Base-by-base conservation (phyloP, 2,888 invertebrate genomes). In the Aricia artaxerxes region DNA sequence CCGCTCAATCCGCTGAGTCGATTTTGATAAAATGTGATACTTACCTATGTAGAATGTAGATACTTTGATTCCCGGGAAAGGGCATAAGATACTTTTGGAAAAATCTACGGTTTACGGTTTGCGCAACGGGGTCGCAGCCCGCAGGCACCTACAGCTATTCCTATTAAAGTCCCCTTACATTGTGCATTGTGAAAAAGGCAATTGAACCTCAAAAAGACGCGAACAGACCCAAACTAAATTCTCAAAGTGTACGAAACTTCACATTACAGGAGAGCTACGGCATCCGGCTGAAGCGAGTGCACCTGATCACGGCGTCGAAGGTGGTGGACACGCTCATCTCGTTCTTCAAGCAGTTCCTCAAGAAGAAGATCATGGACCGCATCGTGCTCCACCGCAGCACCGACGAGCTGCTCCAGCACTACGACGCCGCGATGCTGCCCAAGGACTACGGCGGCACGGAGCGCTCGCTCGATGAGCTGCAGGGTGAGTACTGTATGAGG, bases 241-340 rank as follows among this genome's bases (percentile, higher is more conserved):
- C 44, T 2, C 49, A 49, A 49, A 9, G 5, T 40, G 1, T 40
- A 40, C 49, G 1, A 49, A 2, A 60, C 13, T 38, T 9, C 1
- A 61, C 24, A 24, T 61, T 38, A 13, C 85, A 95, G 95, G 94
- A 94, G 84, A 94, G 95, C 0, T 87, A 91, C 11, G 91, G 94
- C 0, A 84, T 90, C 3, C 88, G 91, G 77, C 84, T 95, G 0
- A 87, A 88, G 57, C 88, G 88, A 0, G 89, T 95, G 9, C 95
- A 95, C 81, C 83, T 94, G 0, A 79, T 95, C 0, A 94, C 95
- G 79, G 87, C 91, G 0, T 92, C 92, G 0, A 83, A 86, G 1
- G 85, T 90, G 1, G 84, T 89, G 0, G 88, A 90, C 53, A 89
- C 90, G 57, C 82, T 90, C 0, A 81, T 93, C 0, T 87, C 84